phyloP scores from a whole-genome alignment of 2,888 invertebrate species.

The Hirtodrosophila histrioides region DNA sequence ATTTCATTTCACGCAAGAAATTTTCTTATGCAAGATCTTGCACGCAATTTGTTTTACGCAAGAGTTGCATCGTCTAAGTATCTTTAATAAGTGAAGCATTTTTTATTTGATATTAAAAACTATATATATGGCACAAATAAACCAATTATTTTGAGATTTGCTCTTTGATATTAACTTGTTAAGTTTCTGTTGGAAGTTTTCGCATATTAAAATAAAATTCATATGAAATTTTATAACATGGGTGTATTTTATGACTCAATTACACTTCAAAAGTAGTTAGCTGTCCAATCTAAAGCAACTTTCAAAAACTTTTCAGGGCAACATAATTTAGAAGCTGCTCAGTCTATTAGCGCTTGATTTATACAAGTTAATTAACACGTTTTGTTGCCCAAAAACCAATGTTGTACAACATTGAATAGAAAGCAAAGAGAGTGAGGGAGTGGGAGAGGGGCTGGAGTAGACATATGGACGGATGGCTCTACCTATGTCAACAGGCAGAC shows the following conservation, averaged over 20 bases:
- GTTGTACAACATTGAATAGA: slow-evolving; percentile 20
- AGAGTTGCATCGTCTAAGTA: too few species aligned
- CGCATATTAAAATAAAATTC: too few species aligned
- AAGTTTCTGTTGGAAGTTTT: too few species aligned
- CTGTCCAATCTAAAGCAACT: slow-evolving; percentile 12
- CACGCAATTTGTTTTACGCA: too few species aligned
- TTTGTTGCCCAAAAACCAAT: slow-evolving; percentile 50
- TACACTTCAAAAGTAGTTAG: slow-evolving; percentile 2
- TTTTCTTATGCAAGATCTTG: too few species aligned
- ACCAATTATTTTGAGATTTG: too few species aligned
- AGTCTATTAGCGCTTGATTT: slow-evolving; percentile 67
- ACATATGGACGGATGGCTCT: slow-evolving; percentile 40
- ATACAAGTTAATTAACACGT: slow-evolving; percentile 78
- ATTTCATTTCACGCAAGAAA: too few species aligned
- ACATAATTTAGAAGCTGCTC: slow-evolving; percentile 20
- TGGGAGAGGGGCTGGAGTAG: background rate
- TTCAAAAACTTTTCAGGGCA: slow-evolving; percentile 12
- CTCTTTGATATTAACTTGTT: too few species aligned
- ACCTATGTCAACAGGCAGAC: slow-evolving; percentile 72
- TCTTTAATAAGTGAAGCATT: too few species aligned
- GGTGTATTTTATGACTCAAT: slow-evolving; percentile 2
- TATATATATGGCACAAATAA: too few species aligned
- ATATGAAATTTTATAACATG: too few species aligned
- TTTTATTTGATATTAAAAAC: too few species aligned
- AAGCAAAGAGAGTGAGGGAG: background rate